Conservation (phyloP, 2,113 vertebrate species). For the Ascaphus truei region DNA sequence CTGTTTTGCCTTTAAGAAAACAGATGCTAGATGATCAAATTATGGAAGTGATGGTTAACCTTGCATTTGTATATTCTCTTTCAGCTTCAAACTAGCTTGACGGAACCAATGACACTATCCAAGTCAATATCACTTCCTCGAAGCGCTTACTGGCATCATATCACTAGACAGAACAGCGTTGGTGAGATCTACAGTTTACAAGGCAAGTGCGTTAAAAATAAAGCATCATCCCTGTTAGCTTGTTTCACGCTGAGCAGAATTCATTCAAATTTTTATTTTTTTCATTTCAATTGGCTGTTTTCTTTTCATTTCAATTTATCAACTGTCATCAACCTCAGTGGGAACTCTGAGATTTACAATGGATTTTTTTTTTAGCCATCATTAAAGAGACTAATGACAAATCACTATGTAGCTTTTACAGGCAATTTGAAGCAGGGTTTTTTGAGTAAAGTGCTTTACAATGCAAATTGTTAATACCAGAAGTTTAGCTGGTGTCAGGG, state of each 20-base stretch:
- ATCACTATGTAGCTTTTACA: slow-evolving; percentile 38
- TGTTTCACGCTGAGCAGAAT: slow-evolving; percentile 30
- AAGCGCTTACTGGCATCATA: slow-evolving; percentile 96
- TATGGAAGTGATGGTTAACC: too few species aligned
- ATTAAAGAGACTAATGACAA: slow-evolving; percentile 38
- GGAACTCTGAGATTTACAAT: slow-evolving; percentile 37
- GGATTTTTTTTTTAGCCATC: slow-evolving; percentile 40
- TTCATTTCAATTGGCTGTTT: slow-evolving; percentile 34
- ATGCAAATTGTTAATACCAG: slow-evolving; percentile 38
- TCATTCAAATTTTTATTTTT: slow-evolving; percentile 32
- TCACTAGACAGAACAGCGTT: slow-evolving; percentile 92
- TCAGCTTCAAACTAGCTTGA: slow-evolving; percentile 82
- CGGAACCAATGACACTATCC: slow-evolving; percentile 80
- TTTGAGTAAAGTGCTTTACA: background rate
- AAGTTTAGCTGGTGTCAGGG: slow-evolving; percentile 7
- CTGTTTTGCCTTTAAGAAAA: too few species aligned
- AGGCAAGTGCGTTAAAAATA: slow-evolving; percentile 65
- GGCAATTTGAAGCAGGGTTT: slow-evolving; percentile 27
- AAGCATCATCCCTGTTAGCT: background rate
- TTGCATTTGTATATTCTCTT: slow-evolving; percentile 46
- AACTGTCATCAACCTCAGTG: slow-evolving; percentile 32
- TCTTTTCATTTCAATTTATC: slow-evolving; percentile 41
- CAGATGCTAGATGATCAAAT: too few species aligned
- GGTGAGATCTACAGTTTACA: slow-evolving; percentile 97
- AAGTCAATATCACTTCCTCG: slow-evolving; percentile 95